Evolutionary conservation across 2,113 vertebrate species (phyloP), one percentile per base, ranked within the genome.

Genomic region (Rhinolophus ferrumequinum): DNA sequence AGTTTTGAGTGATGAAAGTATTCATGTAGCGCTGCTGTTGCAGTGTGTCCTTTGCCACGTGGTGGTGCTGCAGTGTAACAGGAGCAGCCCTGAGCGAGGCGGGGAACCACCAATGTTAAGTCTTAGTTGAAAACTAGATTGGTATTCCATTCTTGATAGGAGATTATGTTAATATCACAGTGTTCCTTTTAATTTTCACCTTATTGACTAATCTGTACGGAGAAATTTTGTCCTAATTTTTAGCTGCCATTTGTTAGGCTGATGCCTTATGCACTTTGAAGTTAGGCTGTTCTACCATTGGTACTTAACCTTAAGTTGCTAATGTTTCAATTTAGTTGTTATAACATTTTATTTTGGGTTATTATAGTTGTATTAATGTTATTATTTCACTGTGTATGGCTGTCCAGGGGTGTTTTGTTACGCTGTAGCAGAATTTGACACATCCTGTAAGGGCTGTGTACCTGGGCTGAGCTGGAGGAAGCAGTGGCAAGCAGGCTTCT

Each of bases 11-110:
- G 38, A 24, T 89, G 6, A 14, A 64, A 60, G 14, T 84, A 19
- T 60, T 85, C 24, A 47, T 0, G 3, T 33, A 35, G 8, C 33
- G 2, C 38, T 85, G n/a, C 83, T 41, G 44, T 21, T 94, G 84
- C 70, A 94, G 21, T 90, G 2, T 13, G 33, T 94, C 38, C 12
- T 77, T 95, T 92, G 88, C 95, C 97, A 67, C 95, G 70, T 70
- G 97, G 90, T 96, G 95, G 96, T 24, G 0, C 95, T 94, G 2
- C 15, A 69, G 67, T 50, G 8, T 38, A 95, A n/a, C 6, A 72
- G 35, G 90, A 80, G 7, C 28, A 28, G 7, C 14, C 4, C 8
- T 52, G 50, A 38, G 7, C 70, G n/a, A 35, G 6, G 3, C 4
- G 8, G 33, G 5, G 54, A 22, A 5, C 12, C 30, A 2, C 10